Conservation (phyloP, 1,140 invertebrate species). For the Venustaconcha ellipsiformis region DNA sequence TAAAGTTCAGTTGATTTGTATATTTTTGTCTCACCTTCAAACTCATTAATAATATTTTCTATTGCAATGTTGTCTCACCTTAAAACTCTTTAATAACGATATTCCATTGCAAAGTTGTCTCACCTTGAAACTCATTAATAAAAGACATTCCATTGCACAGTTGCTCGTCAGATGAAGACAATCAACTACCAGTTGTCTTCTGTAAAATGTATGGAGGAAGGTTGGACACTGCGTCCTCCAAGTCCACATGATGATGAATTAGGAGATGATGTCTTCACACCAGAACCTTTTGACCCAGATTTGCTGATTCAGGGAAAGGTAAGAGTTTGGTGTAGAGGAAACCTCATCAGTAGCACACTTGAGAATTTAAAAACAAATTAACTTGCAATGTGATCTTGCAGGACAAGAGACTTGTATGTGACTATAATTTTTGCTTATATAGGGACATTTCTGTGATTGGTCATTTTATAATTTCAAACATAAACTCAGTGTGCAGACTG, state of each 20-base stretch:
- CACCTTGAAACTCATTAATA: not conserved
- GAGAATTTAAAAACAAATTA: no score
- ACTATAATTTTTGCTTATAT: no score
- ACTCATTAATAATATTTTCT: not conserved
- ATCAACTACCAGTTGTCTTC: constrained; percentile 69
- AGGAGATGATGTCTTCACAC: constrained; percentile 53
- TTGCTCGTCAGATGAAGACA: constrained; percentile 66
- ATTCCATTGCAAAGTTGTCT: not conserved
- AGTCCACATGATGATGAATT: constrained; percentile 49
- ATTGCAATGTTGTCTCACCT: not conserved
- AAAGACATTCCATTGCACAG: constrained; percentile 22
- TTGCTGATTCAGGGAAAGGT: constrained; percentile 50
- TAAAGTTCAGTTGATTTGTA: not conserved
- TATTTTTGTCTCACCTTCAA: not conserved
- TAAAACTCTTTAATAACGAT: not conserved
- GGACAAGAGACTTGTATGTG: no score
- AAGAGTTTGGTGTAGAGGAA: not conserved
- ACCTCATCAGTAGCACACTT: no score
- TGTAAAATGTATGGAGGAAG: constrained; percentile 66
- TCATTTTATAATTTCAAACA: no score
- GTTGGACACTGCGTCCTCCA: constrained; percentile 65
- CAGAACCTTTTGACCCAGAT: constrained; percentile 51
- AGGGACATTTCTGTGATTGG: no score
- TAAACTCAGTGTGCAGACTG: no score
- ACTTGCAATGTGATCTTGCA: no score